Percentiles rank a stretch among this genome's conserved stretches.
Conservation (phyloP, 2,797 vertebrate genomes). For the Phataginus tricuspis region DNA sequence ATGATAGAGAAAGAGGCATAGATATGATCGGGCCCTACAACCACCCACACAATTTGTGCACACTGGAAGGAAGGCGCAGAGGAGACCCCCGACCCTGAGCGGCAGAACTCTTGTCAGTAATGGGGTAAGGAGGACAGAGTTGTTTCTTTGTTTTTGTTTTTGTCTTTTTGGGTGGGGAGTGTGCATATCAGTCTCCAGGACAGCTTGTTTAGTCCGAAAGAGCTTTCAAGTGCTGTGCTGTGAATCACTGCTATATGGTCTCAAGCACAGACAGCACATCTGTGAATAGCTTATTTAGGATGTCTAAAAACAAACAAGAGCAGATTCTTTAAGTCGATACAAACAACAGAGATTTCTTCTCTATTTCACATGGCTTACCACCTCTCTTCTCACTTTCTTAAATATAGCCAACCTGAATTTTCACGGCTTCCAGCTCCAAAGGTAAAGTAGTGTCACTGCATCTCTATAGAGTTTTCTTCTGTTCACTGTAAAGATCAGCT, state of each 20-base stretch:
- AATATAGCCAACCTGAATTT: neutral
- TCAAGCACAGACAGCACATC: neutral
- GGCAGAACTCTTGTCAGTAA: neutral
- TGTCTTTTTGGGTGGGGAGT: too few relatives aligned
- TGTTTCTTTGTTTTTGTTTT: neutral
- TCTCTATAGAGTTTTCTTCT: slow-evolving; percentile 29
- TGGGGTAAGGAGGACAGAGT: neutral
- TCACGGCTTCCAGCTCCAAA: neutral
- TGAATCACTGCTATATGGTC: neutral
- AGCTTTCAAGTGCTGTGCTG: neutral
- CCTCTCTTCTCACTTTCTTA: neutral
- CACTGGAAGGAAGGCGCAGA: neutral
- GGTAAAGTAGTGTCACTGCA: neutral
- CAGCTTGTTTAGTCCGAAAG: neutral
- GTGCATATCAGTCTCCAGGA: neutral
- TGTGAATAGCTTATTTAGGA: neutral
- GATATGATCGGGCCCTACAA: neutral
- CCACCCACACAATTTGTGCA: neutral
- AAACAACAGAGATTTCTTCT: neutral
- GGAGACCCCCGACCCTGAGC: neutral
- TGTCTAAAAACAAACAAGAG: neutral
- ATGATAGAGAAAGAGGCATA: neutral
- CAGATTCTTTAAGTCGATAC: neutral
- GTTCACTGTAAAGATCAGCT: slow-evolving; percentile 45
- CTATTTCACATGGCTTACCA: neutral